A percentile compares a stretch with the other conserved stretches of the same genome.
Evolutionary conservation across 2,888 invertebrate genomes (phyloP).

Genomic region (Caenorhabditis sp.): DNA sequence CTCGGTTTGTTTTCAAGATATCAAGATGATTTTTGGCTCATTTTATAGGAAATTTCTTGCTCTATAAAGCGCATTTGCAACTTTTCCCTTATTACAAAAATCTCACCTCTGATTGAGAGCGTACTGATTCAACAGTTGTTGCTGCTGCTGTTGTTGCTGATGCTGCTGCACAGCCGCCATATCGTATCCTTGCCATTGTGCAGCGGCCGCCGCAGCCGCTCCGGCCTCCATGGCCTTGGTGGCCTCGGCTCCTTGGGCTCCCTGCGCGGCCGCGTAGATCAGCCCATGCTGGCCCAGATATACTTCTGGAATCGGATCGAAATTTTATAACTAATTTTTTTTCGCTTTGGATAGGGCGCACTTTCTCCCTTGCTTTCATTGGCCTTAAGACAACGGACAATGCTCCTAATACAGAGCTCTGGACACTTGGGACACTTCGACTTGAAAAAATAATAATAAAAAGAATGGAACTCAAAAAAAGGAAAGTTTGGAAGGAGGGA

Average conservation of each 20-base stretch:
- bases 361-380: neutral
- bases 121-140: slow-evolving; percentile 56
- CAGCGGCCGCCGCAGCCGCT: slow-evolving; percentile 48
- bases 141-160: slow-evolving; percentile 61
- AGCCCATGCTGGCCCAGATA: slow-evolving; percentile 62
- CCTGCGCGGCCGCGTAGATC: slow-evolving; percentile 51
- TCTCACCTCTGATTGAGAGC: slow-evolving; percentile 58
- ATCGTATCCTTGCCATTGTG: slow-evolving; percentile 56
- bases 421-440: slow-evolving; percentile 26
- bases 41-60: slow-evolving; percentile 12
- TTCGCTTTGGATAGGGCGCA: neutral
- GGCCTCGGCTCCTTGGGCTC: neutral
- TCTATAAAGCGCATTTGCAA: slow-evolving; percentile 2
- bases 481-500: neutral
- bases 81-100: neutral
- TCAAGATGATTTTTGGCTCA: neutral
- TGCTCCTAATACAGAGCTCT: too few relatives aligned
- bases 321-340: neutral
- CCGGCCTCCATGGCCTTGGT: slow-evolving; percentile 55
- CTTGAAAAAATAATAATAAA: too few relatives aligned
- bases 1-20: neutral
- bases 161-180: slow-evolving; percentile 49
- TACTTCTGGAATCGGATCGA: slow-evolving; percentile 32
- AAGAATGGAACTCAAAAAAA: slow-evolving; percentile 35
- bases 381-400: slow-evolving; percentile 9